A percentile compares a stretch with the other conserved stretches of the same genome.
Conservation (phyloP, 2,113 vertebrate genomes). For the Grammatotria lemairii region DNA sequence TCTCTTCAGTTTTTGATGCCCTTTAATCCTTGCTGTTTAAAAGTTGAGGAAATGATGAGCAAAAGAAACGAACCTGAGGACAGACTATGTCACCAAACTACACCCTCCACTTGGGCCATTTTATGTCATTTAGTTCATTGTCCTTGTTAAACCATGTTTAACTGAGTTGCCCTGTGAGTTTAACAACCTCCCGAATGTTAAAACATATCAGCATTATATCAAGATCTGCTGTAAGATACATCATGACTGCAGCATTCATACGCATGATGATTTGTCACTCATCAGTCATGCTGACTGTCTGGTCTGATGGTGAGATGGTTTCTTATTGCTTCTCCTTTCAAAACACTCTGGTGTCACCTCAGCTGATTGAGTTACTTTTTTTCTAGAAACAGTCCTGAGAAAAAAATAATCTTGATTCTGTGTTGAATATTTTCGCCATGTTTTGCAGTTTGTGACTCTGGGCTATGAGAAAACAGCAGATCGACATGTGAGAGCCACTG, state of each 20-base stretch:
- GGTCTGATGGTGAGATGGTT: neutral
- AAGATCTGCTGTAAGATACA: accelerated
- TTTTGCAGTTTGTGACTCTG: neutral
- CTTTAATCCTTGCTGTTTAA: neutral
- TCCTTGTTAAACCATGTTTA: accelerated
- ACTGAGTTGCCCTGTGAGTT: neutral
- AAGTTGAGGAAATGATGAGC: neutral
- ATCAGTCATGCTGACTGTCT: neutral
- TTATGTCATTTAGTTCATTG: neutral
- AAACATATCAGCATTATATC: accelerated
- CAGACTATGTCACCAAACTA: accelerated
- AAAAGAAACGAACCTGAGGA: accelerated
- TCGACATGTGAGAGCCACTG: neutral
- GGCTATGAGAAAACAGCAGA: neutral
- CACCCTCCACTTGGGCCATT: accelerated
- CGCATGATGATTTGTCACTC: accelerated
- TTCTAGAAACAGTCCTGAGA: neutral
- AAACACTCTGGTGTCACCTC: accelerated
- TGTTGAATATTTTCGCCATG: accelerated
- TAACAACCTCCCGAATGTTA: accelerated
- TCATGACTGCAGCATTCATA: neutral
- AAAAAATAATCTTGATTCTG: neutral
- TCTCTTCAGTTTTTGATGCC: accelerated
- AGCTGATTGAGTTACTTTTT: neutral
- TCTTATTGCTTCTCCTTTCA: neutral